A percentile compares a stretch with the other conserved stretches of the same genome.
Evolutionary conservation across 2,888 invertebrate genomes (phyloP).

Genomic region (Stegana nigrithorax): DNA sequence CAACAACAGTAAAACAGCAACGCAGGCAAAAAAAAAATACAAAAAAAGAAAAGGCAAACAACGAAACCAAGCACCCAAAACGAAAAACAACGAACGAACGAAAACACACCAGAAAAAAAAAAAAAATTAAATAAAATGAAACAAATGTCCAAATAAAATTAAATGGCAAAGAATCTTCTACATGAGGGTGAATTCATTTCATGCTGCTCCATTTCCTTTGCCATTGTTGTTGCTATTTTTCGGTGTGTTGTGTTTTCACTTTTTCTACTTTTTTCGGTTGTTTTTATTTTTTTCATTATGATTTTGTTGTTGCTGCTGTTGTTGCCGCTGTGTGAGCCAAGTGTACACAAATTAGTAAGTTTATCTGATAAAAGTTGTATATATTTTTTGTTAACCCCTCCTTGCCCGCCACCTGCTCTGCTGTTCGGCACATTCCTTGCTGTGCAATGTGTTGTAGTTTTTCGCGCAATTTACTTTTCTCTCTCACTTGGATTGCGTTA

Average conservation of each 20-base stretch:
- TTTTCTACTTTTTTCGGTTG: not conserved
- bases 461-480: conserved; percentile 40
- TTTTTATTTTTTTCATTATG: not conserved
- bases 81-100: too few species aligned
- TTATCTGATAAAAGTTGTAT: conserved; percentile 52
- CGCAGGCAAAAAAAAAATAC: conserved; percentile 24
- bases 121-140: too few species aligned
- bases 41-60: not conserved
- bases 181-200: conserved; percentile 33
- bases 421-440: conserved; percentile 28
- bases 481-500: conserved; percentile 52
- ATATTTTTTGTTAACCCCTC: conserved; percentile 13
- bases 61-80: conserved; percentile 7
- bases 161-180: conserved; percentile 39
- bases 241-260: conserved; percentile 11
- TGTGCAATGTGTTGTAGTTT: conserved; percentile 33
- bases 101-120: too few species aligned
- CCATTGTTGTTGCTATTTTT: conserved; percentile 23
- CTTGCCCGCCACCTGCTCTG: not conserved
- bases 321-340: conserved; percentile 27
- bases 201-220: not conserved
- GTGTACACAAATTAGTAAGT: conserved; percentile 58
- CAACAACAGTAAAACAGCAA: conserved; percentile 32
- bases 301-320: conserved; percentile 4
- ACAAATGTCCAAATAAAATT: conserved; percentile 33